Conservation (phyloP, 2,797 vertebrate species). For the Setipinna tenuifilis region DNA sequence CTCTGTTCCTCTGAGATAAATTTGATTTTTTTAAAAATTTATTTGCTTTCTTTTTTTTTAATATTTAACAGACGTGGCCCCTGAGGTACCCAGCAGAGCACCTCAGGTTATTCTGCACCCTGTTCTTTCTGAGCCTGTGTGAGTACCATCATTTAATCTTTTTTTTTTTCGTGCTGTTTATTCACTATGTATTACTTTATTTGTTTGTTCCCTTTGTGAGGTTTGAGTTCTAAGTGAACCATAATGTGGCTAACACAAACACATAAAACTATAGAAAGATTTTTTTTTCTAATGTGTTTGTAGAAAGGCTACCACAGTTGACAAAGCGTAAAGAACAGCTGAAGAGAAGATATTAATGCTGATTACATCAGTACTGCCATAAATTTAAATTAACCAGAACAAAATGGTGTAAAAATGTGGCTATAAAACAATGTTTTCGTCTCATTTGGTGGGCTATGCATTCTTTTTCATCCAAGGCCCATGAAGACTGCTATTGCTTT, state of each 20-base stretch:
- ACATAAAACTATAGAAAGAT: background rate
- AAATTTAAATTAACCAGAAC: background rate
- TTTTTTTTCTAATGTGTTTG: background rate
- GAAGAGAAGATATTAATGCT: background rate
- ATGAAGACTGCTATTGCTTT: background rate
- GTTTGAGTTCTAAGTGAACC: background rate
- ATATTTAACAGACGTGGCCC: conserved; percentile 83
- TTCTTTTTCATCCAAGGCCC: background rate
- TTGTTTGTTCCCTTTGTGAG: background rate
- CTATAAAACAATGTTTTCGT: background rate
- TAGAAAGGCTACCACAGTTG: background rate
- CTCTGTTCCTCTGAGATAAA: background rate
- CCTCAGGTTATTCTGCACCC: conserved; percentile 97
- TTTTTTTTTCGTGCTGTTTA: no score
- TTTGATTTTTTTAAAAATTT: background rate
- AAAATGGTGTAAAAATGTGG: background rate
- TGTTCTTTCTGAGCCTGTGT: conserved; percentile 91
- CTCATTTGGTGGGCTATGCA: background rate
- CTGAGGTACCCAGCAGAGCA: conserved; percentile 88
- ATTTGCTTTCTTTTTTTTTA: background rate
- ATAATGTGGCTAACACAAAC: background rate
- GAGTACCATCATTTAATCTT: conserved; percentile 63
- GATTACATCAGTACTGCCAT: background rate
- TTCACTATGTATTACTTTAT: background rate
- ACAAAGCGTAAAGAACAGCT: background rate